These are phyloP conservation scores for Alexandromys fortis DNA, from an alignment of 2,113 vertebrate species.

Conservation along the genomic window DNA sequence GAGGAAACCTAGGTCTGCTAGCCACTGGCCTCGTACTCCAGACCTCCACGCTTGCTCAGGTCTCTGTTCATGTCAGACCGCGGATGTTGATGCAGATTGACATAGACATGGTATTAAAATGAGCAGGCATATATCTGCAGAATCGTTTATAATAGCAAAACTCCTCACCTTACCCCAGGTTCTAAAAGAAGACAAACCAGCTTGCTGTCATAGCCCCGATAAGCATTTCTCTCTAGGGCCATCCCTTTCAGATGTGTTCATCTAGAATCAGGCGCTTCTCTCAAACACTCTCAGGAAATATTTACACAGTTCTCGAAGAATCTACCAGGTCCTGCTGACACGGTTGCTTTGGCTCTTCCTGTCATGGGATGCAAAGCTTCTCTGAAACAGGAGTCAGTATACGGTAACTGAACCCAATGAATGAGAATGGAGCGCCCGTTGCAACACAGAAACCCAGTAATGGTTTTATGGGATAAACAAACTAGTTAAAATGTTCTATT, in stretches of 20 bases:
- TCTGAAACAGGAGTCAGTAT: not conserved
- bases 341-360: not conserved
- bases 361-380: not conserved
- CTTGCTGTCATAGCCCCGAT: not conserved
- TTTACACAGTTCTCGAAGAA: not conserved
- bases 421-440: not conserved
- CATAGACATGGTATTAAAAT: not conserved
- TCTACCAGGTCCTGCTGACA: not conserved
- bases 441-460: not conserved
- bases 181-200: not conserved
- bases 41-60: not conserved
- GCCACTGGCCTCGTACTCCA: not conserved
- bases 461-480: not conserved
- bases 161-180: not conserved
- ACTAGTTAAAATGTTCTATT: not conserved
- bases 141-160: not conserved
- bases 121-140: not conserved
- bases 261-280: not conserved
- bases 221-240: not conserved
- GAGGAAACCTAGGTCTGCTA: not conserved
- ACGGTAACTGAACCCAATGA: not conserved
- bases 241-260: not conserved
- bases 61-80: not conserved
- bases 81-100: not conserved
- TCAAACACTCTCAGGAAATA: not conserved